phyloP scores from a whole-genome alignment of 2,113 vertebrate species.

The Dromiciops gliroides region DNA sequence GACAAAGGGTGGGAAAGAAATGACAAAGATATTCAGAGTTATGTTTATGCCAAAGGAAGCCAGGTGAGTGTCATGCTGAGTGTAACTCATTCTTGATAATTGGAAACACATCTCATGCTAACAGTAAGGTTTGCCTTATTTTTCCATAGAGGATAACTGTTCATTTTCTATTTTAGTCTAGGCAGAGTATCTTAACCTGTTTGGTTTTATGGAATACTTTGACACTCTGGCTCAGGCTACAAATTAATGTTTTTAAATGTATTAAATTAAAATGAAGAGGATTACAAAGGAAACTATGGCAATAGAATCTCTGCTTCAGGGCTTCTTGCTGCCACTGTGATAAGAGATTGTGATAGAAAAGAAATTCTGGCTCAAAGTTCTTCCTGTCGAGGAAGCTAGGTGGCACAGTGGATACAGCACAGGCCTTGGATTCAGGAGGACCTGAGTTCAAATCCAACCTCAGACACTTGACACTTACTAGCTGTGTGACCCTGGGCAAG shows the following conservation, averaged over 20 bases:
- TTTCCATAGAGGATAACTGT: neutral
- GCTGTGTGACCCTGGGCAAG: too few species aligned
- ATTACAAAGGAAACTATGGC: neutral
- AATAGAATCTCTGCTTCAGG: neutral
- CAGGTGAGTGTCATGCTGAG: neutral
- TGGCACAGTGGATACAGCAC: too few species aligned
- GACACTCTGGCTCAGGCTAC: neutral
- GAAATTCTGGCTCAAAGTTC: neutral
- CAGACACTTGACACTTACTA: too few species aligned
- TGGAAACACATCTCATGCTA: neutral
- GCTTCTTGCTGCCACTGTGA: neutral
- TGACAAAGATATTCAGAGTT: neutral
- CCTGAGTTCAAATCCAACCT: too few species aligned
- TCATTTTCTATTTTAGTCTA: neutral
- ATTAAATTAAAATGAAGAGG: neutral
- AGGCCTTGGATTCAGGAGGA: too few species aligned
- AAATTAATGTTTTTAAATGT: neutral
- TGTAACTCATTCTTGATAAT: neutral
- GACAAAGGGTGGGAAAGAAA: neutral
- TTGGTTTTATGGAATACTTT: neutral
- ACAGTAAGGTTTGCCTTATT: neutral
- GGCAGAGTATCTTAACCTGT: neutral
- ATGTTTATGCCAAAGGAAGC: neutral
- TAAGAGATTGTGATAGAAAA: neutral
- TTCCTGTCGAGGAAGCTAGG: too few species aligned